These are phyloP conservation scores for Chloroceryle inda DNA, from an alignment of 2,797 vertebrate species.

Conservation along the genomic window DNA sequence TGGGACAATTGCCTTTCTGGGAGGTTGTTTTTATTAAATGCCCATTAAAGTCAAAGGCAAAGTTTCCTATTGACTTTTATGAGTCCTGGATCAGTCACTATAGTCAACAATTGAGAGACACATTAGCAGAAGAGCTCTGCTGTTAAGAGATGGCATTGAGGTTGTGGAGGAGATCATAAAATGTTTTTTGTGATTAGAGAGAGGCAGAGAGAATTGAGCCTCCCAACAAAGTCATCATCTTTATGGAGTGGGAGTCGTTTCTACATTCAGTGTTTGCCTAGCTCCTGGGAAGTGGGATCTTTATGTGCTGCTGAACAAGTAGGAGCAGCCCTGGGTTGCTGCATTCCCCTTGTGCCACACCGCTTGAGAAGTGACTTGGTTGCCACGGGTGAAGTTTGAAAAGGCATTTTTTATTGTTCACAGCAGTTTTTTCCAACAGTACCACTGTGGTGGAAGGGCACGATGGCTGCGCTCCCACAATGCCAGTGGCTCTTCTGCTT, in stretches of 20 bases:
- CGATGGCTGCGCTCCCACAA: accelerated
- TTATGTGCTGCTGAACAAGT: background rate
- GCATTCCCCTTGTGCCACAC: background rate
- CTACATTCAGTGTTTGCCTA: background rate
- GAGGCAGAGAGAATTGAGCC: background rate
- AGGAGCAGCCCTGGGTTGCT: background rate
- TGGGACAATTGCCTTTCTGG: background rate
- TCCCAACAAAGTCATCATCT: background rate
- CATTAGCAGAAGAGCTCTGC: background rate
- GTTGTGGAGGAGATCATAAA: background rate
- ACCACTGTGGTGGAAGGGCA: background rate
- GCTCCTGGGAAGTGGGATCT: background rate
- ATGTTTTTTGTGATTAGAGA: background rate
- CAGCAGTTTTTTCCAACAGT: background rate
- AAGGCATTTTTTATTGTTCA: background rate
- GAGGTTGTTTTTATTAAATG: background rate
- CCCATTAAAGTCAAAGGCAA: background rate
- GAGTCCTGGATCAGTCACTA: background rate
- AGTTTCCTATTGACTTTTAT: background rate
- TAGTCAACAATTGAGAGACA: background rate
- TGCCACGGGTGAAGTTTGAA: background rate
- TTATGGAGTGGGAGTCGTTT: background rate
- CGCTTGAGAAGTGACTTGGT: background rate
- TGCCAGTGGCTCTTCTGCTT: background rate
- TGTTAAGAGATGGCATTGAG: background rate